phyloP scores from a whole-genome alignment of 2,888 invertebrate species.

The Heteropelma amictum region DNA sequence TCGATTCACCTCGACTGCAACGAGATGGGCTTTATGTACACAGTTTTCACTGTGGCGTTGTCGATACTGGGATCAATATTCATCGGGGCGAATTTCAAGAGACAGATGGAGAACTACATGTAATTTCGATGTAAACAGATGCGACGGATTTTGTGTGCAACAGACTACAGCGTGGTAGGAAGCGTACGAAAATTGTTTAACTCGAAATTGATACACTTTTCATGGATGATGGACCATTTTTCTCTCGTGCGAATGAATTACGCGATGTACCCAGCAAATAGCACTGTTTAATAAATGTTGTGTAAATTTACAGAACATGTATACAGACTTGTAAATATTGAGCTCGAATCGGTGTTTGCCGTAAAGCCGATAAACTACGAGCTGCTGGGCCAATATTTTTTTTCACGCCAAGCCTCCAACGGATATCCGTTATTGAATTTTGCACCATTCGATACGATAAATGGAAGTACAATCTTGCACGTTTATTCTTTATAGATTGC shows the following conservation, averaged over 20 bases:
- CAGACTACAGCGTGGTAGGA: too few species aligned
- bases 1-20: slow-evolving; percentile 10
- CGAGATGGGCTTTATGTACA: neutral
- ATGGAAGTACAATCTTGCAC: neutral
- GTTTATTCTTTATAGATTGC: neutral
- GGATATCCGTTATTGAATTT: neutral
- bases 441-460: neutral
- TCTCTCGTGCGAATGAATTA: too few species aligned
- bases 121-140: neutral
- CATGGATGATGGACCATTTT: too few species aligned
- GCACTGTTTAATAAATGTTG: too few species aligned
- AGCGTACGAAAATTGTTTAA: too few species aligned
- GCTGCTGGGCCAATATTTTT: neutral
- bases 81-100: neutral
- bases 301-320: too few species aligned
- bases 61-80: slow-evolving; percentile 15
- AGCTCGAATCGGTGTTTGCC: too few species aligned
- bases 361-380: neutral
- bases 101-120: neutral
- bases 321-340: too few species aligned
- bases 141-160: too few species aligned
- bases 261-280: too few species aligned
- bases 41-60: neutral
- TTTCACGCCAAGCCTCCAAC: neutral
- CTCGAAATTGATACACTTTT: too few species aligned